phyloP scores from a whole-genome alignment of 2,888 invertebrate genomes.

The Cephus pygmeus region DNA sequence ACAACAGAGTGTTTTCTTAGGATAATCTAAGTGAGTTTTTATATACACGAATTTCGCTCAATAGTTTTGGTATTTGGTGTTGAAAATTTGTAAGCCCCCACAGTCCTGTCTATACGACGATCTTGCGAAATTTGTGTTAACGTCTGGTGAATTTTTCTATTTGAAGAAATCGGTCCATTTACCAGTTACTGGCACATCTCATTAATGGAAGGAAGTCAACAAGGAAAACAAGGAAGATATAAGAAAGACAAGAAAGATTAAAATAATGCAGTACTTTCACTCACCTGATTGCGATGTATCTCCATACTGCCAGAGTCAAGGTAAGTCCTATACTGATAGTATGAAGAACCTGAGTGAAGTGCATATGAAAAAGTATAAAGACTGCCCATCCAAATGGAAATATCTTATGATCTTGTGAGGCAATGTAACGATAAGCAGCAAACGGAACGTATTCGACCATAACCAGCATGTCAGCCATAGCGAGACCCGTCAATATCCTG shows the following conservation, averaged over 20 bases:
- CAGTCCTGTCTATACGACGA: no score
- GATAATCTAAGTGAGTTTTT: background rate
- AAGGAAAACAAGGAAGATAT: no score
- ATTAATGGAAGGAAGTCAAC: no score
- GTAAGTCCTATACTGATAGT: constrained; percentile 87
- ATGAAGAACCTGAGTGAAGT: constrained; percentile 84
- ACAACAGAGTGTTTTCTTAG: background rate
- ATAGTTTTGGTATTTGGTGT: background rate
- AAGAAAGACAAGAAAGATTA: background rate
- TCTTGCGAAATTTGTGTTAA: no score
- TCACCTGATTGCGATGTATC: constrained; percentile 86
- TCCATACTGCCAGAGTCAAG: constrained; percentile 85
- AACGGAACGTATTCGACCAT: constrained; percentile 89
- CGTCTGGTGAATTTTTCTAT: background rate
- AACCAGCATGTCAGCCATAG: constrained; percentile 89
- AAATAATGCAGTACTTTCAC: constrained; percentile 44
- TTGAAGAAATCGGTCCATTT: background rate
- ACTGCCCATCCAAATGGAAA: constrained; percentile 81
- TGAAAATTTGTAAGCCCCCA: background rate
- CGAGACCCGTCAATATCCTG: constrained; percentile 84
- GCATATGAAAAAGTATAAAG: constrained; percentile 82
- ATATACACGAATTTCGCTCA: background rate
- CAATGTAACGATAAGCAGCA: constrained; percentile 75
- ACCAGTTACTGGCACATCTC: background rate
- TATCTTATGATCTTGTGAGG: constrained; percentile 73